Evolutionary conservation across 1,140 invertebrate genomes (phyloP), one percentile per base, ranked within the genome.

Genomic region (Drosophila truncata): DNA sequence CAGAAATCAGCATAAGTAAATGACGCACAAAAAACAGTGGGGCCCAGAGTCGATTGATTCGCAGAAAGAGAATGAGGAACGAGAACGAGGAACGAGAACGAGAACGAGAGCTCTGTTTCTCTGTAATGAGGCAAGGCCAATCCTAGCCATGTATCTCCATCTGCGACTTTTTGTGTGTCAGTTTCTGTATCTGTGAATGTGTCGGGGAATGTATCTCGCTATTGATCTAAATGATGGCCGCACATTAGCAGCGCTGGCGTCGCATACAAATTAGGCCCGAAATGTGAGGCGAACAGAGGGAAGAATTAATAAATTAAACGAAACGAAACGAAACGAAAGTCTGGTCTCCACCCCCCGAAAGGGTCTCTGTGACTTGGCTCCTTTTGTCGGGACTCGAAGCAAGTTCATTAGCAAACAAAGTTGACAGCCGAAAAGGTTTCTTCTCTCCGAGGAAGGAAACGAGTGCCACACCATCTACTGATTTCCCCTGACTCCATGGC

Each of bases 341-440:
- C 47, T 50, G 47, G 47, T 29, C 47, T 49, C 64, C 33, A 16
- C 20, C 18, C n/a, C 27, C 33, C 29, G 59, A 70, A 60, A 57
- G 50, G 37, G 31, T 44, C 58, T 62, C 39, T 20, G 18, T 47
- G 47, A 42, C 52, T 60, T 46, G 25, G 31, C 25, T 64, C 20
- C 27, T 49, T 64, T 67, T 18, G 61, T 27, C 37, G 27, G 29
- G 41, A 61, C 58, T 65, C 39, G 69, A 72, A 72, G 65, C 74
- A 78, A 83, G 84, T 90, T 88, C 85, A 88, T 88, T 88, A 88
- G 85, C 82, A 81, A 88, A 88, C 80, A 88, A 88, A 84, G 84
- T 84, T 90, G 84, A 90, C 84, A 90, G 81, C 74, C 65, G 41
- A 76, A 55, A 80, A 80, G 80, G 71, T 70, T 83, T 59, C 50